phyloP scores from a whole-genome alignment of 2,797 vertebrate species.

The Thunnus albacares region DNA sequence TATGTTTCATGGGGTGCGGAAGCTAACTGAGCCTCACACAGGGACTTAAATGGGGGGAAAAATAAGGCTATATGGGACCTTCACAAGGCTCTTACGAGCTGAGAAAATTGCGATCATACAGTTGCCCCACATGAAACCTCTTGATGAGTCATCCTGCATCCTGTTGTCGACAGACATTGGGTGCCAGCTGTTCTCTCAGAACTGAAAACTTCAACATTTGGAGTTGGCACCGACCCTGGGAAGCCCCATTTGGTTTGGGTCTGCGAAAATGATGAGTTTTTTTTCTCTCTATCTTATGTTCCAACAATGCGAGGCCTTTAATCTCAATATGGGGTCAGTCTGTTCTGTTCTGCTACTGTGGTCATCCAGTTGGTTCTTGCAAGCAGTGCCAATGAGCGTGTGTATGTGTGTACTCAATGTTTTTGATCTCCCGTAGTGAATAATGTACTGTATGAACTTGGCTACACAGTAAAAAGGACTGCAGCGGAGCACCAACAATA shows the following conservation, averaged over 20 bases:
- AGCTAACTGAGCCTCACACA: conserved; percentile 31
- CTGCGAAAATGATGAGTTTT: neutral
- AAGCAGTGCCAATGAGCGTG: conserved; percentile 10
- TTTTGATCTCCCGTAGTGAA: neutral
- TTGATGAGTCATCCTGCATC: conserved; percentile 56
- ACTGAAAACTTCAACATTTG: conserved; percentile 20
- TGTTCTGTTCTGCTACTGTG: conserved; percentile 12
- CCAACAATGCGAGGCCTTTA: conserved; percentile 20
- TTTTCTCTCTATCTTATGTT: neutral
- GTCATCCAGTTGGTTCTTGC: conserved; percentile 9
- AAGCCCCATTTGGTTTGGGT: conserved; percentile 31
- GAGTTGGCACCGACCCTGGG: neutral
- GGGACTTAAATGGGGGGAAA: conserved; percentile 15
- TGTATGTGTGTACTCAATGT: neutral
- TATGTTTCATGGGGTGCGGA: neutral
- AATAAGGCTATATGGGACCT: neutral
- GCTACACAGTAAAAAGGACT: neutral
- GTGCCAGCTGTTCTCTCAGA: conserved; percentile 48
- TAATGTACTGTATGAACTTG: neutral
- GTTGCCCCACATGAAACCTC: conserved; percentile 12
- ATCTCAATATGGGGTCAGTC: conserved; percentile 28
- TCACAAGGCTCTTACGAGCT: conserved; percentile 19
- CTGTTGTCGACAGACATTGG: conserved; percentile 43
- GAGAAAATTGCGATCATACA: conserved; percentile 41
- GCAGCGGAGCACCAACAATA: neutral